These are phyloP conservation scores for Brachycybe producta DNA, from an alignment of 2,888 invertebrate species.

Conservation along the genomic window DNA sequence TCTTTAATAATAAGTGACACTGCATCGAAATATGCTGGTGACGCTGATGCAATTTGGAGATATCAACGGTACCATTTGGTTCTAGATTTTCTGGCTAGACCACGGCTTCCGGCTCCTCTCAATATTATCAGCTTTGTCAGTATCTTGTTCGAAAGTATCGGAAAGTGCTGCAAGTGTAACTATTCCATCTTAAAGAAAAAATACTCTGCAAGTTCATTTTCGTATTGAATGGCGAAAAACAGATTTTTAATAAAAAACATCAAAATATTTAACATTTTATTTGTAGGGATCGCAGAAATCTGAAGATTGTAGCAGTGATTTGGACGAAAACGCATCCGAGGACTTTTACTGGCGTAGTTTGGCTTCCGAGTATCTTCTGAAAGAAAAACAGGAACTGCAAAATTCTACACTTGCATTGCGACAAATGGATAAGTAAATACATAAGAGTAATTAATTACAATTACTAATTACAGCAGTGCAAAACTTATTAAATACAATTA, in stretches of 20 bases:
- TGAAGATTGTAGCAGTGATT: conserved; percentile 8
- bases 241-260: too few relatives aligned
- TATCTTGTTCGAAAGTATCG: conserved; percentile 9
- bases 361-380: conserved; percentile 16
- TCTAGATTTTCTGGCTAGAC: conserved; percentile 30
- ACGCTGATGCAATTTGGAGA: conserved; percentile 32
- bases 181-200: background rate
- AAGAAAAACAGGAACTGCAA: too few relatives aligned
- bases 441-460: too few relatives aligned
- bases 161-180: conserved; percentile 1
- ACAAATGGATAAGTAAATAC: too few relatives aligned
- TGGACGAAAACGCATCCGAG: conserved; percentile 21
- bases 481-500: too few relatives aligned
- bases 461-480: too few relatives aligned
- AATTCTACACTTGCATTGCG: too few relatives aligned
- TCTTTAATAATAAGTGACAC: conserved; percentile 23
- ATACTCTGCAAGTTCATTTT: background rate
- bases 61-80: conserved; percentile 32
- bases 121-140: conserved; percentile 26
- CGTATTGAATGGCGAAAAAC: background rate
- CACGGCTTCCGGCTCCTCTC: conserved; percentile 32
- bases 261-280: too few relatives aligned
- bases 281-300: too few relatives aligned
- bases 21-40: conserved; percentile 23
- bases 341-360: conserved; percentile 25